Evolutionary conservation across 2,888 invertebrate species (phyloP).

Genomic region (Lepidocyrtoides sp.): DNA sequence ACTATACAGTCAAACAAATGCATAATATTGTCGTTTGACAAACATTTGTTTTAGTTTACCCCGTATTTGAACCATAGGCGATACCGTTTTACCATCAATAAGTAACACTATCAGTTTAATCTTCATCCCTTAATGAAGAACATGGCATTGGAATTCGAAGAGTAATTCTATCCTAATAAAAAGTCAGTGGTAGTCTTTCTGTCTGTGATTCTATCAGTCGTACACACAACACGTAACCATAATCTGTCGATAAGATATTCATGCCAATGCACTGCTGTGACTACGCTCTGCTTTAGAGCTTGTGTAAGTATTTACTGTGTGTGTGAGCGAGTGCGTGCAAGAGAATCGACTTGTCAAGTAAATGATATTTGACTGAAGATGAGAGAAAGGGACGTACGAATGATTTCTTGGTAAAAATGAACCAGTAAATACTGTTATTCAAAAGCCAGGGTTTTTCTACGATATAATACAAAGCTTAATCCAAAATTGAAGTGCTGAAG

Average conservation of each 20-base stretch:
- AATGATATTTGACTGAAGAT: too few species aligned
- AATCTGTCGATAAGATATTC: neutral
- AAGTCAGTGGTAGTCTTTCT: neutral
- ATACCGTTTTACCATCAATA: too few species aligned
- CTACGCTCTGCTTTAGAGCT: neutral
- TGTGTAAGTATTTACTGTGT: neutral
- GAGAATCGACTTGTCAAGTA: neutral
- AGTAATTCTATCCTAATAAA: too few species aligned
- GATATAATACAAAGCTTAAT: neutral
- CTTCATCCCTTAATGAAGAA: too few species aligned
- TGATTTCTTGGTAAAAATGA: neutral
- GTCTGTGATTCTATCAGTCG: neutral
- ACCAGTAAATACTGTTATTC: slow-evolving; percentile 54
- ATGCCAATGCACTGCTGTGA: neutral
- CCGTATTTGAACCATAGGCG: too few species aligned
- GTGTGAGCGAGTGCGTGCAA: neutral
- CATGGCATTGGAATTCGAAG: too few species aligned
- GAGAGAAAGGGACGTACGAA: neutral
- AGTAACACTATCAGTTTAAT: neutral
- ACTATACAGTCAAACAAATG: too few species aligned
- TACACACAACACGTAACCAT: neutral
- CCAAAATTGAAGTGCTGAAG: too few species aligned
- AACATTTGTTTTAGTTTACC: neutral
- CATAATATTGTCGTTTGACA: too few species aligned
- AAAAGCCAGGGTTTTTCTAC: neutral